Evolutionary conservation across 2,797 vertebrate species (phyloP).

Genomic region (Telmatherina bonti): DNA sequence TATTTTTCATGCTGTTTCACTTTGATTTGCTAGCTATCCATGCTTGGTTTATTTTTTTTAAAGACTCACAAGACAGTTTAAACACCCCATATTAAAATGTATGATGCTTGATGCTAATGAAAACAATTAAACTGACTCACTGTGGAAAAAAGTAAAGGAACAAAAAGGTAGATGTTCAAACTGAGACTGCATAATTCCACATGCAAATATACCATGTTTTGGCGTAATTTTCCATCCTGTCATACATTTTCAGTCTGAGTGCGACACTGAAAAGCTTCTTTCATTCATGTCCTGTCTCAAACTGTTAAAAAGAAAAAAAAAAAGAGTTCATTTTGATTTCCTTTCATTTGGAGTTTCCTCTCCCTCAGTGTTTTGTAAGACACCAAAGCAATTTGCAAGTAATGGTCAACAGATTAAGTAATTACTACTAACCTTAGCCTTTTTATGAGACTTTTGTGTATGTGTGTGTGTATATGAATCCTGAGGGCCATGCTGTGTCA

Average conservation of each 20-base stretch:
- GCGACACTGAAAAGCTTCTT: slow-evolving; percentile 69
- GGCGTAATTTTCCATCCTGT: slow-evolving; percentile 69
- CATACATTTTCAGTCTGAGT: slow-evolving; percentile 41
- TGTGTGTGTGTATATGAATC: slow-evolving; percentile 29
- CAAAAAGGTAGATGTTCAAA: slow-evolving; percentile 70
- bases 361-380: slow-evolving; percentile 75
- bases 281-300: slow-evolving; percentile 57
- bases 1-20: slow-evolving; percentile 57
- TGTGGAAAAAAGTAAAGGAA: slow-evolving; percentile 17
- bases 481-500: slow-evolving; percentile 65
- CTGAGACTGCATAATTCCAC: slow-evolving; percentile 56
- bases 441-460: slow-evolving; percentile 46
- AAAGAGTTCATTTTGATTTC: too few species aligned
- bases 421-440: slow-evolving; percentile 78
- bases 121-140: slow-evolving; percentile 75
- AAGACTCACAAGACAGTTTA: slow-evolving; percentile 57
- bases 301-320: too few species aligned
- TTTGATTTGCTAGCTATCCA: slow-evolving; percentile 55
- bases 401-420: slow-evolving; percentile 80
- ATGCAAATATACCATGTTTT: slow-evolving; percentile 65
- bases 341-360: slow-evolving; percentile 80
- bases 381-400: slow-evolving; percentile 83
- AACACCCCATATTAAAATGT: slow-evolving; percentile 68
- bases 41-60: slow-evolving; percentile 69
- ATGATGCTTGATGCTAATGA: slow-evolving; percentile 63